These are phyloP conservation scores for Octopus sinensis DNA, from an alignment of 1,140 invertebrate genomes.

Conservation along the genomic window DNA sequence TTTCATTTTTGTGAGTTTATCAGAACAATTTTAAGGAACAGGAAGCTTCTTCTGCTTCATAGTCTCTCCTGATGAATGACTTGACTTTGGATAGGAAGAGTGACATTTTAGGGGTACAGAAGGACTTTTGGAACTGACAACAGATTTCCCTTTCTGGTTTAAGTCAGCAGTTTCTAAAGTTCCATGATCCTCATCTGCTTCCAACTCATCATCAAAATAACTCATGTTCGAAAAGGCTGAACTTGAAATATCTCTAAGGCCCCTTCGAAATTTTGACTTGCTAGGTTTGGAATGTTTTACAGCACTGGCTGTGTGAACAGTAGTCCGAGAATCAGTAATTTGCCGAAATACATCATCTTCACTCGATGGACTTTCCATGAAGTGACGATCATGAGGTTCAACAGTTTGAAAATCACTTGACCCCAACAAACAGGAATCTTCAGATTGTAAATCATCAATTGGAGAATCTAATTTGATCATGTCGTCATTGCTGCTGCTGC, in stretches of 20 bases:
- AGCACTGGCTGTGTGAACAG: slow-evolving; percentile 14
- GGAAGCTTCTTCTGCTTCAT: slow-evolving; percentile 38
- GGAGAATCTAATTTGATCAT: neutral
- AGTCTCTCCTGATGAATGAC: slow-evolving; percentile 28
- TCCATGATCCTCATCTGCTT: slow-evolving; percentile 23
- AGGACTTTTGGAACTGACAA: slow-evolving; percentile 18
- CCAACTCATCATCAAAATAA: slow-evolving; percentile 49
- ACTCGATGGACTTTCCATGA: neutral
- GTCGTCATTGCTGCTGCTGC: neutral
- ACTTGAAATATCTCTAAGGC: slow-evolving; percentile 32
- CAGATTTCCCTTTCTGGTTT: slow-evolving; percentile 16
- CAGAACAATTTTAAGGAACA: neutral
- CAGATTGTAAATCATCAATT: neutral
- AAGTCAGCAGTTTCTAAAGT: slow-evolving; percentile 7
- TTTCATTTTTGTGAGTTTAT: neutral
- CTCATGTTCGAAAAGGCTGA: slow-evolving; percentile 52
- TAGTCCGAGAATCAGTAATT: neutral
- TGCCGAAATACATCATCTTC: neutral
- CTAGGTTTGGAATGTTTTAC: slow-evolving; percentile 25
- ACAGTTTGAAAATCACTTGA: neutral
- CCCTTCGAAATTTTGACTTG: slow-evolving; percentile 30
- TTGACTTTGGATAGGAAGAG: slow-evolving; percentile 31
- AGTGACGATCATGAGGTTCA: neutral
- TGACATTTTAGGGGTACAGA: slow-evolving; percentile 24
- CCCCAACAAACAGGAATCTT: slow-evolving; percentile 2